Conservation (phyloP, 1,140 invertebrate genomes). For the Plectrocnemia conspersa region DNA sequence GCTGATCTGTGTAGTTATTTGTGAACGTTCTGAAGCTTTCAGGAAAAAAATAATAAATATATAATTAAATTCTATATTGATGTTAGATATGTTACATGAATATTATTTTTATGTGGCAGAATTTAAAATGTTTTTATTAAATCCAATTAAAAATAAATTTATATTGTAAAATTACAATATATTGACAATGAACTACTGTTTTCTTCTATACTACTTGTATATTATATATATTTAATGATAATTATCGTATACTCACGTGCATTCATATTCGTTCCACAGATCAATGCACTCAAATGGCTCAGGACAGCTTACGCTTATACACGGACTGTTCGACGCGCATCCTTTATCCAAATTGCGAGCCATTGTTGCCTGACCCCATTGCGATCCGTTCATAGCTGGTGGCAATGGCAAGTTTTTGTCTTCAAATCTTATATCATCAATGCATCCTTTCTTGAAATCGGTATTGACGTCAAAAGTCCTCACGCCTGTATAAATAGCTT, state of each 20-base stretch:
- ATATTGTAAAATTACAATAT: neutral
- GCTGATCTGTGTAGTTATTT: too few species aligned
- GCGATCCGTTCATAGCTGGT: conserved; percentile 58
- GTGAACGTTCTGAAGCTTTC: too few species aligned
- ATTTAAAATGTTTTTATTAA: neutral
- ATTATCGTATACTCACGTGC: conserved; percentile 54
- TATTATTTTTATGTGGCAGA: too few species aligned
- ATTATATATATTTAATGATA: conserved; percentile 9
- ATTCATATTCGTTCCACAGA: conserved; percentile 64
- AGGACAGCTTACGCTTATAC: conserved; percentile 56
- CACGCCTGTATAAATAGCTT: conserved; percentile 61
- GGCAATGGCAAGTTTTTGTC: conserved; percentile 59
- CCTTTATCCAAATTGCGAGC: conserved; percentile 47
- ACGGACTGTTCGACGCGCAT: conserved; percentile 61
- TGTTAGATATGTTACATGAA: conserved; percentile 7
- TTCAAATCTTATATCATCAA: conserved; percentile 54
- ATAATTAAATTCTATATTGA: neutral
- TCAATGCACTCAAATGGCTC: conserved; percentile 61
- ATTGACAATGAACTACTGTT: neutral
- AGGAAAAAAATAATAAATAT: conserved; percentile 12
- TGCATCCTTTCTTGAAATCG: conserved; percentile 55
- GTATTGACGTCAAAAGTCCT: conserved; percentile 60
- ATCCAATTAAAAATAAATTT: neutral
- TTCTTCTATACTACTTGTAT: conserved; percentile 12
- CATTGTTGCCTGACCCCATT: conserved; percentile 60